Base-by-base conservation (phyloP, 2,797 vertebrate species). In the Muscicapa striata region DNA sequence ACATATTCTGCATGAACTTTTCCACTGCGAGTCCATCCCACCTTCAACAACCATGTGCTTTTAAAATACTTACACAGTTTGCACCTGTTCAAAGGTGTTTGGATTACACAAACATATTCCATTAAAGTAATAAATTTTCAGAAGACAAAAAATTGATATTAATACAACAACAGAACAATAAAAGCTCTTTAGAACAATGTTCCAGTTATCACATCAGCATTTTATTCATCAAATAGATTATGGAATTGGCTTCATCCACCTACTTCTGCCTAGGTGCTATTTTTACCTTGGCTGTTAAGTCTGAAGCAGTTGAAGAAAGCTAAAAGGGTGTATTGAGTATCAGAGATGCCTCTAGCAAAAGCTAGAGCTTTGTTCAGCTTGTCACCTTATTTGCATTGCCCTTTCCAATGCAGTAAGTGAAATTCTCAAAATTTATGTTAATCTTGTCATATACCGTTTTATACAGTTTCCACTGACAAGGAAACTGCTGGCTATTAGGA, bases 301-400 rank as follows among this genome's bases (percentile, higher is more conserved):
- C 95, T 90, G 77, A 97, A 68, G 96, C 94, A 83, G 46, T 97
- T 75, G 96, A 98, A 79, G 96, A 86, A 6, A 97, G 97, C 97
- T 76, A 97, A 98, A 96, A 96, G 68, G 30, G 97, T 97, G 77
- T 66, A 94, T 58, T 84, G 88, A 87, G 97, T 97, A 80, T 93
- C 96, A 5, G 93, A 84, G 57, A 98, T 97, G 97, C 97, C 76
- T 58, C 84, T 97, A 80, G 74, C 98, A 59, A 98, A 97, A 98
- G 97, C 98, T 15, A 76, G 96, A 93, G 96, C 96, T 3, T 98
- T 98, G 19, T 75, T 94, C 98, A 61, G 76, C 98, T 84, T 97
- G 97, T 66, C 98, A 98, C 97, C 62, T 98, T 87, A 97, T 96
- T 26, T 98, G 97, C 11, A 97, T 97, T 12, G 8, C 80, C 27